These are phyloP conservation scores for Rotaria socialis DNA, from an alignment of 2,888 invertebrate genomes.

Conservation along the genomic window DNA sequence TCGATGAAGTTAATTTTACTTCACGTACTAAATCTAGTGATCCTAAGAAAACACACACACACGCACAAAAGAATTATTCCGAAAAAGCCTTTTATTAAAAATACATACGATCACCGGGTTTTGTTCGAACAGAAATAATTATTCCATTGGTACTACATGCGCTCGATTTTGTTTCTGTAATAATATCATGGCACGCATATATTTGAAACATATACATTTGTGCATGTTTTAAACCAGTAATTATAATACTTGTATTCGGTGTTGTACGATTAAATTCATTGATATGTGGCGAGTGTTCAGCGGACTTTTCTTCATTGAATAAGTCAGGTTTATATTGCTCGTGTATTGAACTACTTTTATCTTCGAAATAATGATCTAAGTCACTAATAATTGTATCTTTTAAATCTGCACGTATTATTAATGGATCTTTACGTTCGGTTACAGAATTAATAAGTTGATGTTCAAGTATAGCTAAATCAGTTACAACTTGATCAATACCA, in stretches of 20 bases:
- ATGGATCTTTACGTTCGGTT: slow-evolving; percentile 9
- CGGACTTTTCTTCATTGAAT: not conserved
- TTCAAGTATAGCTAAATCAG: slow-evolving; percentile 34
- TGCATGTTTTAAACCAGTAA: slow-evolving; percentile 3
- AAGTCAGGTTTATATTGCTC: not conserved
- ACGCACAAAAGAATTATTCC: no score
- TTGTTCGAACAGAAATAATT: not conserved
- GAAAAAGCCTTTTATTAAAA: not conserved
- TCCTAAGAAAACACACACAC: not conserved
- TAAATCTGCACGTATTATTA: not conserved
- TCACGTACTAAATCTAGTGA: slow-evolving; percentile 8
- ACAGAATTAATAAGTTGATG: slow-evolving; percentile 32
- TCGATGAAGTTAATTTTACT: not conserved
- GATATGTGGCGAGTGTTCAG: not conserved
- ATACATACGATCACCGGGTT: slow-evolving; percentile 23
- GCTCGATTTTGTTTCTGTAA: not conserved
- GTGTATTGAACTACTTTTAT: not conserved
- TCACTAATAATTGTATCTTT: not conserved
- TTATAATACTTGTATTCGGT: not conserved
- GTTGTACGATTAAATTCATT: not conserved
- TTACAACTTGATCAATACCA: slow-evolving; percentile 5
- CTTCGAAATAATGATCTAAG: slow-evolving; percentile 27
- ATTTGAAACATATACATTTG: slow-evolving; percentile 38
- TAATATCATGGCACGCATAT: not conserved
- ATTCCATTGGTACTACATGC: not conserved